Conservation (phyloP, 2,113 vertebrate genomes). For the Pimephales promelas region DNA sequence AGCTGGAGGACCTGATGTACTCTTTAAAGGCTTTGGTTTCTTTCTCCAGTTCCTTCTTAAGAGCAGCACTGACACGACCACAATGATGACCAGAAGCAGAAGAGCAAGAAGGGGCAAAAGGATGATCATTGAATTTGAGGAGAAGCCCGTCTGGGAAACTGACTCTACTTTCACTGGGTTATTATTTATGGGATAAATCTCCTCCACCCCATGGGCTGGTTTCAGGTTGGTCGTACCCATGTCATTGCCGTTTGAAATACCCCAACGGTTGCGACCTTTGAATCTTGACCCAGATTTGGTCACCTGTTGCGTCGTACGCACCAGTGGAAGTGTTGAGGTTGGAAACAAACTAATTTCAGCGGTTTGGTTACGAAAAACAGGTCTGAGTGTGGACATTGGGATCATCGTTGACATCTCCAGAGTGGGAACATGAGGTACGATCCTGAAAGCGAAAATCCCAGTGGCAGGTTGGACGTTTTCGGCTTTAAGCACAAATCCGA, state of each 20-base stretch:
- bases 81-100: slow-evolving; percentile 75
- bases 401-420: slow-evolving; percentile 64
- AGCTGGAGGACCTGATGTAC: slow-evolving; percentile 50
- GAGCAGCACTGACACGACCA: slow-evolving; percentile 71
- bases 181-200: slow-evolving; percentile 64
- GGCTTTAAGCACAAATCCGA: slow-evolving; percentile 84
- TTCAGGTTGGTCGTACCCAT: slow-evolving; percentile 62
- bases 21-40: slow-evolving; percentile 69
- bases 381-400: slow-evolving; percentile 59
- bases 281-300: slow-evolving; percentile 70
- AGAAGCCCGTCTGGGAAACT: slow-evolving; percentile 68
- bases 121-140: slow-evolving; percentile 71
- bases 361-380: slow-evolving; percentile 51
- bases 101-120: slow-evolving; percentile 78
- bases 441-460: slow-evolving; percentile 79
- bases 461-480: slow-evolving; percentile 79
- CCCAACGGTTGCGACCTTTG: slow-evolving; percentile 75
- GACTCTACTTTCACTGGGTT: slow-evolving; percentile 67
- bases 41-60: slow-evolving; percentile 73
- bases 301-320: slow-evolving; percentile 59
- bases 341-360: slow-evolving; percentile 52
- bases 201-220: slow-evolving; percentile 57
- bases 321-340: slow-evolving; percentile 52
- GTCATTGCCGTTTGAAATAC: slow-evolving; percentile 61
- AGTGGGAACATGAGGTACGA: slow-evolving; percentile 72